phyloP scores from a whole-genome alignment of 2,113 vertebrate species.

The Pelodiscus sinensis region DNA sequence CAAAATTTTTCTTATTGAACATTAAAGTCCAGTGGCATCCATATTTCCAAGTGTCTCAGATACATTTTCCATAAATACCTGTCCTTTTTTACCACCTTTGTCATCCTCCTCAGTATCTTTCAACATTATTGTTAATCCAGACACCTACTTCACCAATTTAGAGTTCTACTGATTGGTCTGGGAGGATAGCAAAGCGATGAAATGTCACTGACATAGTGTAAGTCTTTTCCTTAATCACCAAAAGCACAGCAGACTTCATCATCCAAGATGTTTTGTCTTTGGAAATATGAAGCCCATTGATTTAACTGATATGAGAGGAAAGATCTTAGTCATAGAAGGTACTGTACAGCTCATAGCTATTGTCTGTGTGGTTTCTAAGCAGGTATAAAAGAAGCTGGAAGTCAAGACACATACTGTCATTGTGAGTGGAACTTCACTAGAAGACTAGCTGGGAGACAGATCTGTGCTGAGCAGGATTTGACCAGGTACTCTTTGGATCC shows the following conservation, averaged over 20 bases:
- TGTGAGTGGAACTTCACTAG: not conserved
- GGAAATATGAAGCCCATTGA: not conserved
- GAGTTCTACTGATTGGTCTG: not conserved
- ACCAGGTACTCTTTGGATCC: not conserved
- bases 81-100: not conserved
- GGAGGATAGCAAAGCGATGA: not conserved
- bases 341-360: not conserved
- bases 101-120: not conserved
- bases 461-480: not conserved
- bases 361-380: constrained; percentile 39
- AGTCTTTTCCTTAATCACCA: constrained; percentile 17
- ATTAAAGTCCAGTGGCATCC: not conserved
- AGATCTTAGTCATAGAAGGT: not conserved
- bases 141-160: not conserved
- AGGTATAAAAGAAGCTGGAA: constrained; percentile 57
- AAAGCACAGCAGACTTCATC: not conserved
- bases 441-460: not conserved
- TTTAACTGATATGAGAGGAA: not conserved
- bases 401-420: not conserved
- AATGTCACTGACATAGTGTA: not conserved
- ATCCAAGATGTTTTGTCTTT: not conserved
- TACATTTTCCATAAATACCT: not conserved
- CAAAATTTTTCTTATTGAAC: not conserved
- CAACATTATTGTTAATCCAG: not conserved
- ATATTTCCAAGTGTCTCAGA: not conserved